phyloP scores from a whole-genome alignment of 2,888 invertebrate genomes.

The Crematogaster levior region DNA sequence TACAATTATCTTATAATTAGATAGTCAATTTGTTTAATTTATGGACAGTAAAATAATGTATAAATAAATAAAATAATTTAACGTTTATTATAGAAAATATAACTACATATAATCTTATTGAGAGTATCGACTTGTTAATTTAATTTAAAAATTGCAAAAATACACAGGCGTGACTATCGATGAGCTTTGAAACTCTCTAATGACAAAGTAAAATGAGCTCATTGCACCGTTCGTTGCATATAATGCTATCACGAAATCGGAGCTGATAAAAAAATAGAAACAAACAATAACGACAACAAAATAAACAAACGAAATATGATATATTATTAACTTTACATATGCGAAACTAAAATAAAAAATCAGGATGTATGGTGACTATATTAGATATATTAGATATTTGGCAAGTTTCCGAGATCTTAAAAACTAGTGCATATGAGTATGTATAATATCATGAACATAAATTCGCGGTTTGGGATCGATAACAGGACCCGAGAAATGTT shows the following conservation, averaged over 20 bases:
- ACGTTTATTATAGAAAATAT: neutral
- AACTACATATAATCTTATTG: neutral
- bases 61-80: constrained; percentile 30
- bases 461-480: constrained; percentile 22
- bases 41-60: constrained; percentile 24
- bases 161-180: constrained; percentile 37
- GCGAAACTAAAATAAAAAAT: constrained; percentile 58
- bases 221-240: constrained; percentile 12
- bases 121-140: neutral
- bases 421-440: constrained; percentile 75
- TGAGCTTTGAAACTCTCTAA: constrained; percentile 9
- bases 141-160: neutral
- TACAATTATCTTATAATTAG: too few species aligned
- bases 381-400: constrained; percentile 61
- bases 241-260: constrained; percentile 16
- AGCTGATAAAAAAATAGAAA: constrained; percentile 57
- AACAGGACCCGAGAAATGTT: neutral
- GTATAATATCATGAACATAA: constrained; percentile 73
- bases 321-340: constrained; percentile 53
- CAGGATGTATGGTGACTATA: constrained; percentile 25
- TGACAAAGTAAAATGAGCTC: constrained; percentile 7
- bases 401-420: constrained; percentile 73
- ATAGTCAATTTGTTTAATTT: constrained; percentile 10
- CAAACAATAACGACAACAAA: constrained; percentile 70
- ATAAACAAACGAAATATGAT: constrained; percentile 62